phyloP scores from a whole-genome alignment of 2,797 vertebrate species.

The Hydrocynus forskahlii region DNA sequence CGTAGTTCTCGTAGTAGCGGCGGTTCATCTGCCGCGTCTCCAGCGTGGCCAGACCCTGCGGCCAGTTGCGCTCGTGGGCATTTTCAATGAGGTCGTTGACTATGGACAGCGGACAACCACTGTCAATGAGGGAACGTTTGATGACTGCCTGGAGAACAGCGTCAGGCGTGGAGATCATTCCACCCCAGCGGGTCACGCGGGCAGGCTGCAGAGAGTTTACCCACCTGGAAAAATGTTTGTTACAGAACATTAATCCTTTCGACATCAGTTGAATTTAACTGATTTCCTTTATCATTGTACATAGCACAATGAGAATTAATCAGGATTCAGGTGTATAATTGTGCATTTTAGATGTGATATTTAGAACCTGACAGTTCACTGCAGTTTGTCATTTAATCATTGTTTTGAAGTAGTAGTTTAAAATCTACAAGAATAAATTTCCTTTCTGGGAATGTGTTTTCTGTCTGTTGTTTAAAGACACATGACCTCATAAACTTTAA shows the following conservation, averaged over 20 bases:
- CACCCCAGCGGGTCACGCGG: conserved; percentile 95
- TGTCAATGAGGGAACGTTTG: conserved; percentile 96
- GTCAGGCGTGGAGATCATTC: conserved; percentile 98
- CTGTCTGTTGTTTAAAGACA: too few species aligned
- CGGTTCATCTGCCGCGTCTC: conserved; percentile 98
- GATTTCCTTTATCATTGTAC: too few species aligned
- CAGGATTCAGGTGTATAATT: too few species aligned
- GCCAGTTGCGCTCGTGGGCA: conserved; percentile 98
- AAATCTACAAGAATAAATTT: too few species aligned
- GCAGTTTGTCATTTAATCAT: too few species aligned
- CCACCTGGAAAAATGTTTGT: conserved; percentile 80
- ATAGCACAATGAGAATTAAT: too few species aligned
- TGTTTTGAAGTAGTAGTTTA: too few species aligned
- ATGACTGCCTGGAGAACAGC: conserved; percentile 97
- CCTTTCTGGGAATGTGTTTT: too few species aligned
- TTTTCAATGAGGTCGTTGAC: conserved; percentile 97
- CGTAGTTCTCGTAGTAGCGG: conserved; percentile 98
- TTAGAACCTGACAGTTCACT: too few species aligned
- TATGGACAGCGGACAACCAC: conserved; percentile 95
- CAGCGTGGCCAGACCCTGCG: conserved; percentile 94
- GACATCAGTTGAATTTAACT: too few species aligned
- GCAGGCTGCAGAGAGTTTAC: conserved; percentile 97
- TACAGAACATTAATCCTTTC: neutral
- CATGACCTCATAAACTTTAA: too few species aligned
- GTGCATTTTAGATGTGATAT: too few species aligned